Base-by-base conservation (phyloP, 2,888 invertebrate species). In the Acheta domesticus region DNA sequence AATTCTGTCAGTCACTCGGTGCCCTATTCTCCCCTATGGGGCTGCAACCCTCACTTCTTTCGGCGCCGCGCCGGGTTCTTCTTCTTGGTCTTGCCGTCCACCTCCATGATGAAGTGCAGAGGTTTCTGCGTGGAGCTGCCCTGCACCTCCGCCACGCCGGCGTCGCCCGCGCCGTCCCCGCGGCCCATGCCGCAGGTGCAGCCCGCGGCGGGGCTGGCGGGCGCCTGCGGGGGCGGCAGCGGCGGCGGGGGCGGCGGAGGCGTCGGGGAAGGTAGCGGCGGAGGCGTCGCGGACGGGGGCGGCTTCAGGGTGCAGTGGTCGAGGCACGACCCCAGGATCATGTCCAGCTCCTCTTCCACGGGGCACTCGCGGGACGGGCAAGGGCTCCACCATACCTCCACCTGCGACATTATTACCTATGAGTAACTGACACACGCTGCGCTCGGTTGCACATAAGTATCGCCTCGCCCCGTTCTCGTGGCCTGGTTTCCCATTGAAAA, bases 321-420 rank as follows among this genome's bases (percentile, higher is more conserved):
- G 14, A 91, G 89, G 84, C 94, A 94, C 83, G 91, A 90, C 83
- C 93, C 92, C 50, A 94, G 88, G 20, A 93, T 91, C 84, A 94
- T 90, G 85, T 93, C 92, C 49, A 93, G 87, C 84, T 92, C 92
- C 83, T 92, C 92, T 82, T 92, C 91, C 83, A 92, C 93, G 0
- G 94, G 94, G 85, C 94, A 94, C 86, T 93, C 93, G 82, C 93
- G 89, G 83, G 93, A 93, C 0, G 93, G 93, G 84, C 94, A 94
- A 0, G 94, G 94, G 84, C 93, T 93, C 94, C 94, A 94, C 94
- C 94, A 94, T 62, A 94, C 92, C 92, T 92, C 21, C 21, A 75
- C n/a, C 21, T 23, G 12, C 14, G 14, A 8, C 62, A 62, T 14
- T 19, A 36, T 12, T 0, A 11, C 74, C 16, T 14, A 1, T 74